Evolutionary conservation across 2,888 invertebrate species (phyloP).

Genomic region (Pasiphila rectangulata): DNA sequence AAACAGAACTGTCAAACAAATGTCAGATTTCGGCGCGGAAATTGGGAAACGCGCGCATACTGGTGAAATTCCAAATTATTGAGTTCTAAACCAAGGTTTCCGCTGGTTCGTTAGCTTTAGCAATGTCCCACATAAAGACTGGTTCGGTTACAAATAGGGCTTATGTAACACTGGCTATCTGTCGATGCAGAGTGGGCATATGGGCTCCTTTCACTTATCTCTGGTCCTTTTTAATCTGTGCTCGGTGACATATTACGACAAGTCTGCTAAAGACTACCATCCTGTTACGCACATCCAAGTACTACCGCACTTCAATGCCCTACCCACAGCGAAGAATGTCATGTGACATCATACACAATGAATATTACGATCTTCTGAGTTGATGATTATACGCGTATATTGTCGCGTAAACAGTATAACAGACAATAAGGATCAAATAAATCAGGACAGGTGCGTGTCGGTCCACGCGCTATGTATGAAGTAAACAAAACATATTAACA

Average conservation of each 20-base stretch:
- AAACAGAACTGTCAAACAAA: not conserved
- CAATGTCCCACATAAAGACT: slow-evolving; percentile 35
- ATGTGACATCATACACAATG: not conserved
- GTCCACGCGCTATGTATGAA: too few relatives aligned
- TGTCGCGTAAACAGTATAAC: too few relatives aligned
- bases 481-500: too few relatives aligned
- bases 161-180: slow-evolving; percentile 45
- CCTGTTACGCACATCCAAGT: not conserved
- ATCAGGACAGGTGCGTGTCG: too few relatives aligned
- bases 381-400: too few relatives aligned
- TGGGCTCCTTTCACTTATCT: slow-evolving; percentile 54
- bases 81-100: not conserved
- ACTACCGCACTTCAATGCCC: too few relatives aligned
- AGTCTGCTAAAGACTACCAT: slow-evolving; percentile 13
- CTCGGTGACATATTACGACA: slow-evolving; percentile 16
- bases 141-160: slow-evolving; percentile 33
- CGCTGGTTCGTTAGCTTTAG: slow-evolving; percentile 9
- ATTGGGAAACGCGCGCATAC: not conserved
- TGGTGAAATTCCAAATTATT: slow-evolving; percentile 20
- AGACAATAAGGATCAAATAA: too few relatives aligned
- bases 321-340: too few relatives aligned
- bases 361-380: too few relatives aligned
- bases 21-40: not conserved
- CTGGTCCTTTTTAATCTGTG: slow-evolving; percentile 53
- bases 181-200: slow-evolving; percentile 32